phyloP scores from a whole-genome alignment of 2,797 vertebrate species.

The Acrocephalus scirpaceus region DNA sequence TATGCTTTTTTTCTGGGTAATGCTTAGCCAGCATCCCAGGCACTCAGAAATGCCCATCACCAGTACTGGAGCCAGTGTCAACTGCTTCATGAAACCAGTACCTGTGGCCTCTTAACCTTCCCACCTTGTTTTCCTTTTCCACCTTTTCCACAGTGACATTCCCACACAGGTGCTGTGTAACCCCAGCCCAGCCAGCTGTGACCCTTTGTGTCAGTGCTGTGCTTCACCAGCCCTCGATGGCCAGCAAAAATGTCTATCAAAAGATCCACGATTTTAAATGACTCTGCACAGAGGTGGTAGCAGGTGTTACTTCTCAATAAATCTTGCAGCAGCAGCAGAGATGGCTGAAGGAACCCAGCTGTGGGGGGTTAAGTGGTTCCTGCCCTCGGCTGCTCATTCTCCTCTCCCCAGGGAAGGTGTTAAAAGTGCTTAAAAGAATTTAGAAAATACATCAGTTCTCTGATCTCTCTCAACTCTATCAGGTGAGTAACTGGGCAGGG shows the following conservation, averaged over 20 bases:
- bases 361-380: neutral
- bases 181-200: neutral
- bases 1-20: neutral
- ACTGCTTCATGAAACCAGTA: neutral
- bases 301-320: neutral
- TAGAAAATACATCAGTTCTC: neutral
- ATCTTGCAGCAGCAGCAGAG: neutral
- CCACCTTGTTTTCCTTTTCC: neutral
- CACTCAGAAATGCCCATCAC: neutral
- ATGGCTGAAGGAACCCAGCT: neutral
- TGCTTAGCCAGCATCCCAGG: neutral
- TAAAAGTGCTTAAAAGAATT: neutral
- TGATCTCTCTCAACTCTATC: neutral
- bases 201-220: neutral
- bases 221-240: neutral
- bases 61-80: neutral
- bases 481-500: neutral
- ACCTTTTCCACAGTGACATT: neutral
- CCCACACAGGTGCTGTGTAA: accelerated
- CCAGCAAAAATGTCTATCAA: neutral
- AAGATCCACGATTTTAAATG: neutral
- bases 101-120: neutral
- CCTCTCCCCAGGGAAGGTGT: neutral
- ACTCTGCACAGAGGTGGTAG: neutral
- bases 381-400: neutral